These are phyloP conservation scores for Phortica okadai DNA, from an alignment of 2,888 invertebrate genomes.

Conservation along the genomic window DNA sequence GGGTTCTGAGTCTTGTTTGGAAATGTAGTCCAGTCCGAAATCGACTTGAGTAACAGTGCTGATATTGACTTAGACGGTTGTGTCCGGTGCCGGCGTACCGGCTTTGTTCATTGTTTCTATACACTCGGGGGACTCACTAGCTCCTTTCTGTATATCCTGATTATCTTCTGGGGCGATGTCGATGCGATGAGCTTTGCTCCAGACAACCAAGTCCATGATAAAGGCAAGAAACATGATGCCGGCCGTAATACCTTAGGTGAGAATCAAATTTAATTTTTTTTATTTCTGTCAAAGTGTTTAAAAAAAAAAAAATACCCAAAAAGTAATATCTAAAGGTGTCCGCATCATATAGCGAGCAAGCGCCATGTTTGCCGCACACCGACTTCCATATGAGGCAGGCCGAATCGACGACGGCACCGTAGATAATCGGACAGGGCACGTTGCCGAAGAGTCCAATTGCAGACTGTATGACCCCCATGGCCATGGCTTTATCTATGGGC, in stretches of 20 bases:
- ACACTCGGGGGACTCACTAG: conserved; percentile 61
- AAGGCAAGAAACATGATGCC: conserved; percentile 91
- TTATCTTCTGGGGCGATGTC: conserved; percentile 80
- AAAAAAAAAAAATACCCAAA: conserved; percentile 82
- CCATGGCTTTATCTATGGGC: conserved; percentile 90
- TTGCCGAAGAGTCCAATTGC: conserved; percentile 95
- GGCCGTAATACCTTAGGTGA: conserved; percentile 85
- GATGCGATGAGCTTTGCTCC: conserved; percentile 92
- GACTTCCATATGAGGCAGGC: conserved; percentile 92
- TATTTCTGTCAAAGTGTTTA: background rate
- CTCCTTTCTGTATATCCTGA: conserved; percentile 46
- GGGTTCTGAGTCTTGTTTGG: background rate
- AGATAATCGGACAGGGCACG: conserved; percentile 96
- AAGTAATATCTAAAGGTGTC: conserved; percentile 89
- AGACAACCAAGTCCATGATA: conserved; percentile 91
- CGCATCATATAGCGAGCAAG: conserved; percentile 92
- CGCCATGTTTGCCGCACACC: conserved; percentile 87
- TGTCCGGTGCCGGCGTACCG: conserved; percentile 67
- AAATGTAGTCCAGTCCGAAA: too few relatives aligned
- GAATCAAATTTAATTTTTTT: too few relatives aligned
- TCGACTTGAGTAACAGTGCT: too few relatives aligned
- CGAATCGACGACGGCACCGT: conserved; percentile 94
- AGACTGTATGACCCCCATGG: conserved; percentile 94
- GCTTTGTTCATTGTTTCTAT: conserved; percentile 64
- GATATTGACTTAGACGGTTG: conserved; percentile 64